Percentiles rank a stretch among this genome's conserved stretches.
These are phyloP conservation scores for Allophyes oxyacanthae DNA, from an alignment of 2,888 invertebrate genomes.

Conservation along the genomic window DNA sequence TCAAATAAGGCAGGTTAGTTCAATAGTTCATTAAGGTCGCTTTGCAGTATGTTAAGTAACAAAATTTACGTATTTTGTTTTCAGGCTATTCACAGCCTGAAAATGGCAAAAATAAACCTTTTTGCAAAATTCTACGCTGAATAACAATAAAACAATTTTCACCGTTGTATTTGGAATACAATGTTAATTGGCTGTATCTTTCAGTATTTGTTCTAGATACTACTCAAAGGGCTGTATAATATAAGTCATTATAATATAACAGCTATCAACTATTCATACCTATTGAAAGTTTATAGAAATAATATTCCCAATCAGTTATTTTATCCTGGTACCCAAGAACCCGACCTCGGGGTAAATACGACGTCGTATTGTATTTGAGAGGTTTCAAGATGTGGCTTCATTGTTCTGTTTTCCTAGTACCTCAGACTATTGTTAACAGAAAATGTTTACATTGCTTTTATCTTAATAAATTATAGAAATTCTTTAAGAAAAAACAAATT, in stretches of 20 bases:
- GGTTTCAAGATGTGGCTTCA: conserved; percentile 20
- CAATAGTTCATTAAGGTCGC: conserved; percentile 15
- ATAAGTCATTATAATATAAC: too few species aligned
- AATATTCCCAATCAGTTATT: conserved; percentile 14
- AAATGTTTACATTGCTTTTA: conserved; percentile 14
- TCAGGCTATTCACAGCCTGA: too few species aligned
- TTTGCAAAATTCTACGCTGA: too few species aligned
- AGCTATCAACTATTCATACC: conserved; percentile 1
- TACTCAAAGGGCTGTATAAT: too few species aligned
- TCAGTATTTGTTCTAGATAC: too few species aligned
- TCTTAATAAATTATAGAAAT: too few species aligned
- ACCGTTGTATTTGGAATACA: too few species aligned
- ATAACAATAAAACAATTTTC: too few species aligned
- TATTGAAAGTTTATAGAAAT: conserved; percentile 19
- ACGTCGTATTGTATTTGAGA: conserved; percentile 24
- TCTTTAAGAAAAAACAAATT: too few species aligned
- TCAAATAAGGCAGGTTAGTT: conserved; percentile 8
- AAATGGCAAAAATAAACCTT: too few species aligned
- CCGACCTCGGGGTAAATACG: conserved; percentile 14
- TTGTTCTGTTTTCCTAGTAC: conserved; percentile 38
- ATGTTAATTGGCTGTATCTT: too few species aligned
- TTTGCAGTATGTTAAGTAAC: neutral
- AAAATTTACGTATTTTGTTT: too few species aligned
- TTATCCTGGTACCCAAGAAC: conserved; percentile 26
- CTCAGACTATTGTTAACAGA: conserved; percentile 26